These are phyloP conservation scores for Chrysomallon squamiferum DNA, from an alignment of 1,140 invertebrate genomes.

Conservation along the genomic window DNA sequence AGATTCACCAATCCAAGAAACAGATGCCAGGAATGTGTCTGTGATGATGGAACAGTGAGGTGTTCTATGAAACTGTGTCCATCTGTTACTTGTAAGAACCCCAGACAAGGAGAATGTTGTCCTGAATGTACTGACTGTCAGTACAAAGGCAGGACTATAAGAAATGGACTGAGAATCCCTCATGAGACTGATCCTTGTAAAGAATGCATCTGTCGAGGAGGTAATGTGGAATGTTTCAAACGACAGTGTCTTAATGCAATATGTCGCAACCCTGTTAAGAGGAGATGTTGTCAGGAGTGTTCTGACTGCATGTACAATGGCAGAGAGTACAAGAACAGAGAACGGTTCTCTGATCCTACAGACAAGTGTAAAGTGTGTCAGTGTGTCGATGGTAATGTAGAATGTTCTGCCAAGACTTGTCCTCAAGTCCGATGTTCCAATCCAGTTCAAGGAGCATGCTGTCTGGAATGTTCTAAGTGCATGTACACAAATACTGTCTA, in stretches of 20 bases:
- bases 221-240: conserved; percentile 10
- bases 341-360: conserved; percentile 14
- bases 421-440: conserved; percentile 31
- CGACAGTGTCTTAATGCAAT: conserved; percentile 6
- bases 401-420: conserved; percentile 36
- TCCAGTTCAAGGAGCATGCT: conserved; percentile 43
- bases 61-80: conserved; percentile 41
- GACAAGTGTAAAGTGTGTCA: conserved; percentile 21
- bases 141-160: conserved; percentile 17
- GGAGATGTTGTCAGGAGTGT: conserved; percentile 16
- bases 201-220: conserved; percentile 27
- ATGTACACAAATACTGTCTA: conserved; percentile 27
- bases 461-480: conserved; percentile 45
- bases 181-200: conserved; percentile 26
- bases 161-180: conserved; percentile 13
- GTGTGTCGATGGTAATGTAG: conserved; percentile 41
- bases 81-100: conserved; percentile 34
- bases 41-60: conserved; percentile 31
- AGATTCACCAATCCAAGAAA: conserved; percentile 14
- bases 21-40: conserved; percentile 37
- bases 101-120: conserved; percentile 43
- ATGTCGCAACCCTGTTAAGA: conserved; percentile 15
- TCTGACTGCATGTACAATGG: conserved; percentile 25
- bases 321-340: conserved; percentile 16
- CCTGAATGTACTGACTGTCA: conserved; percentile 40